Evolutionary conservation across 2,888 invertebrate genomes (phyloP).

Genomic region (Ptilodon capucinus): DNA sequence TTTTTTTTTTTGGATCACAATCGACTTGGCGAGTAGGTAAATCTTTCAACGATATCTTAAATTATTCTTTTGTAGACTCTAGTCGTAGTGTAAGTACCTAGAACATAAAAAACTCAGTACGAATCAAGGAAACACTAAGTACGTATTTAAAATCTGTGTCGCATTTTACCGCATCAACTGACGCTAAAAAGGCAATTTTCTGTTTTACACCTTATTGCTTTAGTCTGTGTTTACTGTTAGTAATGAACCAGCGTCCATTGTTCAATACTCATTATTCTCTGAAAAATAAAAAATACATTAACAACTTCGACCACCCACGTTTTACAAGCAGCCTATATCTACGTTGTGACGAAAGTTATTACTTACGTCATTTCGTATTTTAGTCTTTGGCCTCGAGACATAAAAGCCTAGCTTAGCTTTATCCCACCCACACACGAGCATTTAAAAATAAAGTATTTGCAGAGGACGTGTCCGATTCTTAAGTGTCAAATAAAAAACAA

Average conservation of each 20-base stretch:
- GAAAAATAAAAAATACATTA: neutral
- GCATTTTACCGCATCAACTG: neutral
- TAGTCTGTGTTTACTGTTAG: neutral
- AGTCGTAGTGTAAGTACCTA: no score
- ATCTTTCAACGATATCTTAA: no score
- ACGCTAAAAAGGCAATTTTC: neutral
- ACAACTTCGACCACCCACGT: neutral
- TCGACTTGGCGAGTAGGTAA: no score
- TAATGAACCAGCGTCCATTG: neutral
- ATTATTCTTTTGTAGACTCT: no score
- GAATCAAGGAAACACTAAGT: no score
- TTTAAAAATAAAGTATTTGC: slow-evolving; percentile 6
- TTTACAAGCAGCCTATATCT: neutral
- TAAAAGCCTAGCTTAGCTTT: slow-evolving; percentile 26
- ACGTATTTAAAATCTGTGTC: neutral
- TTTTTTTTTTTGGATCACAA: no score
- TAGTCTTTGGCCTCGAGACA: slow-evolving; percentile 27
- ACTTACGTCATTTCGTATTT: slow-evolving; percentile 16
- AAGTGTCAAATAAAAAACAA: neutral
- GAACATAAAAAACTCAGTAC: no score
- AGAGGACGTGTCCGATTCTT: slow-evolving; percentile 7
- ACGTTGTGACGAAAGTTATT: slow-evolving; percentile 22
- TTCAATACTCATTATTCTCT: neutral
- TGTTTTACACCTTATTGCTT: neutral
- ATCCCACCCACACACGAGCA: slow-evolving; percentile 28